These are phyloP conservation scores for Agonopterix arenella DNA, from an alignment of 2,888 invertebrate genomes.

Conservation along the genomic window DNA sequence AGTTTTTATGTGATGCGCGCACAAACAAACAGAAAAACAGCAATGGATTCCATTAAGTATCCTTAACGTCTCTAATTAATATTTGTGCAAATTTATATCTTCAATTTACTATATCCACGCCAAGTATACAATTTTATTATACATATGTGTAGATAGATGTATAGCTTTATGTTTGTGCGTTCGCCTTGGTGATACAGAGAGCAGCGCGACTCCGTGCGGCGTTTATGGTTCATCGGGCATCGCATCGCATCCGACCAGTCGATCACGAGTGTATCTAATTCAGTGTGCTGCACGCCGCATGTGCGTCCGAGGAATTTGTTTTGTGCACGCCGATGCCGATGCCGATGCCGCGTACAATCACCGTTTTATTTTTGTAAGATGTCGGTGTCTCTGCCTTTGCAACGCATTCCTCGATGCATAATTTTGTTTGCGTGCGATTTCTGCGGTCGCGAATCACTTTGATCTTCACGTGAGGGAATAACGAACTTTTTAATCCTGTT, in stretches of 20 bases:
- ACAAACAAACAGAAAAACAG: too few relatives aligned
- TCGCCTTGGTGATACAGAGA: too few relatives aligned
- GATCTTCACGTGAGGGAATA: constrained; percentile 26
- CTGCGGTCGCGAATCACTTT: constrained; percentile 37
- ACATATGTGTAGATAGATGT: too few relatives aligned
- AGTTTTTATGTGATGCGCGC: too few relatives aligned
- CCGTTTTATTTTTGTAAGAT: constrained; percentile 64
- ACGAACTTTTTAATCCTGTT: background rate
- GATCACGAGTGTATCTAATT: constrained; percentile 70
- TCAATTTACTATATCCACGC: too few relatives aligned
- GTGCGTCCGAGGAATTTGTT: constrained; percentile 68
- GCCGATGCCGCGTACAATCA: constrained; percentile 30
- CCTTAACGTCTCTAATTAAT: too few relatives aligned
- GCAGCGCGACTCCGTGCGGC: constrained; percentile 10
- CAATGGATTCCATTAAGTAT: too few relatives aligned
- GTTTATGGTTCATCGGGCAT: constrained; percentile 50
- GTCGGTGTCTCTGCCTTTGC: constrained; percentile 39
- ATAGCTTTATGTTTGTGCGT: too few relatives aligned
- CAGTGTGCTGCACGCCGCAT: constrained; percentile 60
- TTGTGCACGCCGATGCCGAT: constrained; percentile 58
- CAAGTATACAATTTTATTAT: too few relatives aligned
- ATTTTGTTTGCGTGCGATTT: constrained; percentile 51
- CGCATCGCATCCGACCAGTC: constrained; percentile 36
- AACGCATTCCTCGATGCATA: constrained; percentile 48
- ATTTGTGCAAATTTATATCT: too few relatives aligned